A percentile compares a stretch with the other conserved stretches of the same genome.
Evolutionary conservation across 2,797 vertebrate species (phyloP).

Genomic region (Brotula barbata): DNA sequence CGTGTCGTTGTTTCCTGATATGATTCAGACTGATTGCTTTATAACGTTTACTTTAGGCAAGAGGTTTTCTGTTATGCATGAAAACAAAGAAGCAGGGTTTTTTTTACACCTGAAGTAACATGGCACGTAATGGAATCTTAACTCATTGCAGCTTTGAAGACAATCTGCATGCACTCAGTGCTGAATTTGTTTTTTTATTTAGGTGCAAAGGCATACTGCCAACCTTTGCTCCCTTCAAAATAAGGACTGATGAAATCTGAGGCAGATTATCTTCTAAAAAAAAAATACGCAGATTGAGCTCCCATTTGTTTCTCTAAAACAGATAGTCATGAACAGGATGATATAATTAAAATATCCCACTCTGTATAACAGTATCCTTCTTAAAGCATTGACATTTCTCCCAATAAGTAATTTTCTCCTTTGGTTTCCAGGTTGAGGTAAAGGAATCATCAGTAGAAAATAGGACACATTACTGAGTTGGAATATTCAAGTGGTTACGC

Average conservation of each 20-base stretch:
- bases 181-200: too few relatives aligned
- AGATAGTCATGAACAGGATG: conserved; percentile 20
- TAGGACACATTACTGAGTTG: conserved; percentile 4
- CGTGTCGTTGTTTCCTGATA: conserved; percentile 30
- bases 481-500: background rate
- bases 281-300: too few relatives aligned
- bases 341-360: conserved; percentile 19
- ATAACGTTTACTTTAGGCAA: conserved; percentile 15
- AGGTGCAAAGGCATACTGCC: background rate
- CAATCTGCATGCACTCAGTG: background rate
- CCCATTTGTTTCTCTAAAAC: conserved; percentile 7
- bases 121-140: too few relatives aligned
- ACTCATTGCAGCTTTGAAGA: conserved; percentile 5
- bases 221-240: background rate
- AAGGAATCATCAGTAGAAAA: conserved; percentile 10
- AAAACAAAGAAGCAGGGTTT: background rate
- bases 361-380: conserved; percentile 14
- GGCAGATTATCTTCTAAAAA: conserved; percentile 5
- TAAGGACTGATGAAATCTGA: conserved; percentile 7
- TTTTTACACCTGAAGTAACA: background rate
- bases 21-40: conserved; percentile 20
- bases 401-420: conserved; percentile 7
- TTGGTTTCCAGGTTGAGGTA: conserved; percentile 33
- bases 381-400: conserved; percentile 3
- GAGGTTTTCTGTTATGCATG: background rate